These are phyloP conservation scores for Lacerta bilineata DNA, from an alignment of 2,797 vertebrate species.

Conservation along the genomic window DNA sequence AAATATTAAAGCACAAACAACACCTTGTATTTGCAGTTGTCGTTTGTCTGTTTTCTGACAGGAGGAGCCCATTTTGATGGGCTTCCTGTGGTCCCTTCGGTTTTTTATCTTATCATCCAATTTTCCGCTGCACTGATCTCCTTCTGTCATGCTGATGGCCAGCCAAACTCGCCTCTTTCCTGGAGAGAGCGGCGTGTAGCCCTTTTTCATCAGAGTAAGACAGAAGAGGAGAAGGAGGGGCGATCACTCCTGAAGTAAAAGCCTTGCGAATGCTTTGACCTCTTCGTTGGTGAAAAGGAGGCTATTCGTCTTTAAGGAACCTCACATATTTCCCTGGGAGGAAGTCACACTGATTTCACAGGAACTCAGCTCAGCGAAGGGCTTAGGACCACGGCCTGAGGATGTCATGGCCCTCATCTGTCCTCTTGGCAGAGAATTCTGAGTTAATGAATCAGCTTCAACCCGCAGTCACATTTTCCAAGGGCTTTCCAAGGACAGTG, in stretches of 20 bases:
- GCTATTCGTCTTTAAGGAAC: slow-evolving; percentile 18
- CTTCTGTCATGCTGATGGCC: slow-evolving; percentile 83
- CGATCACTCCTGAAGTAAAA: slow-evolving; percentile 58
- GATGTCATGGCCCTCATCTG: neutral
- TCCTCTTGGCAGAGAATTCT: neutral
- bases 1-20: slow-evolving; percentile 81
- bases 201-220: slow-evolving; percentile 70
- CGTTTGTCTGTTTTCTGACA: slow-evolving; percentile 82
- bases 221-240: slow-evolving; percentile 71
- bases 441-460: neutral
- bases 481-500: neutral
- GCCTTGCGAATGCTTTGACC: slow-evolving; percentile 62
- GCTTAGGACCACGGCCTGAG: neutral
- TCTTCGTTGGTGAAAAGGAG: slow-evolving; percentile 58
- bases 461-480: neutral
- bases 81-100: slow-evolving; percentile 81
- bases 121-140: slow-evolving; percentile 84
- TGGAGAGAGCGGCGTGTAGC: slow-evolving; percentile 60
- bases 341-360: too few relatives aligned
- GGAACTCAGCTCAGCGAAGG: neutral
- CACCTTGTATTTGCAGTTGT: slow-evolving; percentile 80
- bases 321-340: neutral
- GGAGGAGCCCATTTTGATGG: slow-evolving; percentile 80
- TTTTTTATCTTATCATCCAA: slow-evolving; percentile 86
- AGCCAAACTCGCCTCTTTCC: slow-evolving; percentile 77